These are phyloP conservation scores for Acrocephalus arundinaceus DNA, from an alignment of 2,113 vertebrate genomes.

Conservation along the genomic window DNA sequence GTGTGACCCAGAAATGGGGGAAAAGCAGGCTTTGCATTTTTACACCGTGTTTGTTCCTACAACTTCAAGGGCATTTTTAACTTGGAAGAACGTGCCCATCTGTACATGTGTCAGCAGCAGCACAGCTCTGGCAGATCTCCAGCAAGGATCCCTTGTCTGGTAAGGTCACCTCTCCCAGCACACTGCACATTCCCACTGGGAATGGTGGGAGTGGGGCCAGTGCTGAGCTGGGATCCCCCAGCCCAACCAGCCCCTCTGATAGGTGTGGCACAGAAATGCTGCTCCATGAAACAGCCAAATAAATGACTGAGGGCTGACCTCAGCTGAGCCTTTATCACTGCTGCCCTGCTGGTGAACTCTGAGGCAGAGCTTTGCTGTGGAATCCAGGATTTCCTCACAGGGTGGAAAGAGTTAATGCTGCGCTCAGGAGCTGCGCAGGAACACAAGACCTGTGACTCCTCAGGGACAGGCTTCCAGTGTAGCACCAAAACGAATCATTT, in stretches of 20 bases:
- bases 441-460: not conserved
- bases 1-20: not conserved
- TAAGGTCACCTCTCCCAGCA: not conserved
- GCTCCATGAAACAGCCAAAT: constrained; percentile 70
- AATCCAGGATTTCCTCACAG: constrained; percentile 69
- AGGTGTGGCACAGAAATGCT: constrained; percentile 48
- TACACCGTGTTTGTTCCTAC: not conserved
- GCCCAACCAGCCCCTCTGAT: constrained; percentile 55
- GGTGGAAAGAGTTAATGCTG: constrained; percentile 51
- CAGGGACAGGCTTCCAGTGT: not conserved
- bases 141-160: not conserved
- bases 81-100: not conserved
- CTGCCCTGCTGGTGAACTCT: constrained; percentile 76
- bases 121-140: not conserved
- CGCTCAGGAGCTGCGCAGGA: not conserved
- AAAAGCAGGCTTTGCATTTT: not conserved
- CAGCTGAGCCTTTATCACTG: constrained; percentile 70
- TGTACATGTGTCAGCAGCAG: not conserved
- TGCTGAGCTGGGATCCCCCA: not conserved
- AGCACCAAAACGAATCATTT: not conserved
- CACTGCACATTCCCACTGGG: not conserved
- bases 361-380: constrained; percentile 60
- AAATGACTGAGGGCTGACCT: constrained; percentile 68
- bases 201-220: not conserved
- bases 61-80: not conserved